Evolutionary conservation across 2,888 invertebrate species (phyloP), one percentile per base, ranked within the genome.

Genomic region (Andrena fulva): DNA sequence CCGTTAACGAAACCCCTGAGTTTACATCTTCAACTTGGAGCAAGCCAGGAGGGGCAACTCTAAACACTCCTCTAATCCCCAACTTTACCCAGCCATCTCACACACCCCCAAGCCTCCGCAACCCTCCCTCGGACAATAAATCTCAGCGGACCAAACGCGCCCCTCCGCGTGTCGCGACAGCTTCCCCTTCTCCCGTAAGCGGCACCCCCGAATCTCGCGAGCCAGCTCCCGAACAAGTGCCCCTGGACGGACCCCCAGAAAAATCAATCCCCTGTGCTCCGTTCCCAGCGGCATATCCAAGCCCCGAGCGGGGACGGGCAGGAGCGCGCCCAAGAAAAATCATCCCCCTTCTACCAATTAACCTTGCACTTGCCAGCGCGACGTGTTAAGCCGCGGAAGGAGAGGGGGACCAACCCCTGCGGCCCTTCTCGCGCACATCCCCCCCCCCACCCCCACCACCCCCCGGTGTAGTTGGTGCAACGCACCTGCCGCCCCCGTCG

Each of bases 331-430:
- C 27, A 78, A 67, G 68, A 80, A 79, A 80, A 80, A 80, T 80
- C 72, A 79, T 78, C 64, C 60, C 60, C 80, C 66, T 24, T 68
- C 63, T 50, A 24, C 56, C 79, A 80, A 80, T 80, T 80, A 80
- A 85, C 76, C 75, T 85, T 79, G 76, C 73, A 87, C 69, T 75
- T 79, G 73, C 80, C 59, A 73, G 48, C 66, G 62, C 60, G 75
- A 70, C 59, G 85, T 67, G 81, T 82, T 68, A 66, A 35, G 69
- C 42, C 42, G 42, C 67, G 68, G n/a, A 52, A 52, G 20, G 20
- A 56, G 56, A 42, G 63, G 81, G 81, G 52, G 69, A 27, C 27
- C 60, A 33, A 10, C 75, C 74, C 62, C 10, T n/a, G 42, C 56
- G 24, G 24, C 24, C 42, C 60, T 29, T 5, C 50, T 20, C 50